Evolutionary conservation across 2,113 vertebrate genomes (phyloP), one percentile per base, ranked within the genome.

Genomic region (Rallus limicola): DNA sequence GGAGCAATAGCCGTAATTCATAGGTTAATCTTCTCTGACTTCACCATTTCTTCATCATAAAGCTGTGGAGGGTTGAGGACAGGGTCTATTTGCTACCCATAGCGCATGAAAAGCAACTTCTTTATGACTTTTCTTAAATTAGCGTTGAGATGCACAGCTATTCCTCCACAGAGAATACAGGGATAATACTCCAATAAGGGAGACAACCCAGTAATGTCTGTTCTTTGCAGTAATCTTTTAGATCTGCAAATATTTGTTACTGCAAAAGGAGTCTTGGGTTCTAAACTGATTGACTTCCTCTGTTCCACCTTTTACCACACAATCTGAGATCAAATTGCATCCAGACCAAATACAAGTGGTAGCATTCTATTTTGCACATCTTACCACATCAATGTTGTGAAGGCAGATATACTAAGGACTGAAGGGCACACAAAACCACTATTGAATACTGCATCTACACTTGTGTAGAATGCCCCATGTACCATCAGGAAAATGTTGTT

Each of bases 401-500:
- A 78, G 69, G 8, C 17, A 90, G 29, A 2, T 69, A 59, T 13
- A 15, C 31, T 36, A 9, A 21, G 44, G 21, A 48, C 7, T 46
- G 13, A 70, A 88, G 92, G 23, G 14, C 34, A 72, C 18, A 81
- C 33, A 64, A 29, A 84, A 24, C 0, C 6, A 6, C 5, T 13
- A 17, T 6, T 6, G 26, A 48, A 62, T 24, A 36, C 31, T 74
- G 7, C 25, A 46, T 40, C 65, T 78, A 23, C 15, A 13, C 5
- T 46, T 69, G 8, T 0, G 4, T 18, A 21, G 13, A 65, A 19
- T 46, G 26, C 7, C 31, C 62, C 2, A 1, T 8, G 4, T 34
- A 52, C 6, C 56, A 63, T 36, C 17, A 40, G 42, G 3, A 74
- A 52, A 79, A 68, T 34, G 9, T 33, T 87, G 55, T 62, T 26